A percentile compares a stretch with the other conserved stretches of the same genome.
These are phyloP conservation scores for Dasypogon diadema DNA, from an alignment of 2,888 invertebrate species.

Conservation along the genomic window DNA sequence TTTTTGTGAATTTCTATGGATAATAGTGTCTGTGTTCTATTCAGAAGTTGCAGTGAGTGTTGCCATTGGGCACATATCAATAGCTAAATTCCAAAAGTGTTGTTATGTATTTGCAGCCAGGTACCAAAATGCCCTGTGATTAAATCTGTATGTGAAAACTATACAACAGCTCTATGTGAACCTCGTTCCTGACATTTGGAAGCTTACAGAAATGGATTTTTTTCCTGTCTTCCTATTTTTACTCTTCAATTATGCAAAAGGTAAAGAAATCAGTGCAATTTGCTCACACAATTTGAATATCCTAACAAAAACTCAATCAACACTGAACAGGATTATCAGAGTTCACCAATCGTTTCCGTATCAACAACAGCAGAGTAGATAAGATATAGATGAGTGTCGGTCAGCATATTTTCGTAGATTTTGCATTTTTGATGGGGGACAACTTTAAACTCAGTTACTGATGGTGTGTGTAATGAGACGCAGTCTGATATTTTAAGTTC, in stretches of 20 bases:
- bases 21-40: constrained; percentile 19
- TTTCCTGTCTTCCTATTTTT: constrained; percentile 41
- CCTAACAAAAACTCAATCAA: not conserved
- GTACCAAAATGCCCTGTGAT: constrained; percentile 24
- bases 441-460: constrained; percentile 34
- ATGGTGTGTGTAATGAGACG: not conserved
- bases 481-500: too few relatives aligned
- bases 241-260: constrained; percentile 45
- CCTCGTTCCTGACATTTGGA: not conserved
- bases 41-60: constrained; percentile 42
- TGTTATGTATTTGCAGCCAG: constrained; percentile 27
- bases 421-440: not conserved
- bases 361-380: too few relatives aligned
- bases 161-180: not conserved
- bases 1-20: constrained; percentile 29
- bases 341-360: too few relatives aligned
- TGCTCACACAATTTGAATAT: constrained; percentile 15
- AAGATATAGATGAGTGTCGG: too few relatives aligned
- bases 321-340: not conserved
- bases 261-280: constrained; percentile 41
- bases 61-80: constrained; percentile 2
- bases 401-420: too few relatives aligned
- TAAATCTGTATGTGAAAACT: constrained; percentile 6
- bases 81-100: constrained; percentile 1
- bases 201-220: constrained; percentile 51